phyloP scores from a whole-genome alignment of 2,888 invertebrate genomes.

The Microplitis deprimator region DNA sequence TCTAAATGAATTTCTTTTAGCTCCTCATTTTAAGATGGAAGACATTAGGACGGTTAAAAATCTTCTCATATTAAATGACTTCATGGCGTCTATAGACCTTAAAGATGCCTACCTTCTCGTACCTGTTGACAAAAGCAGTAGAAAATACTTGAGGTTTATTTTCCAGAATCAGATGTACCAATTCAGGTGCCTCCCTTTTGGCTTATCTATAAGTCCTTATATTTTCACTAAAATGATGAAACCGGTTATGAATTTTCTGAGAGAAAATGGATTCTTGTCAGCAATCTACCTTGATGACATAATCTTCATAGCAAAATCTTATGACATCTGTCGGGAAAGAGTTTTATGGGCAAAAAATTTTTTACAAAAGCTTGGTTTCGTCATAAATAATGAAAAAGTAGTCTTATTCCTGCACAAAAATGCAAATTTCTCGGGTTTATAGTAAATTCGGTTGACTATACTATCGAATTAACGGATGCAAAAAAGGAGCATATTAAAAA shows the following conservation, averaged over 20 bases:
- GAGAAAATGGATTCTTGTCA: not conserved
- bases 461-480: not conserved
- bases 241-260: not conserved
- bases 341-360: not conserved
- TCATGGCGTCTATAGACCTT: conserved; percentile 26
- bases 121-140: conserved; percentile 5
- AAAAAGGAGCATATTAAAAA: conserved; percentile 1
- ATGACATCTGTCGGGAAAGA: not conserved
- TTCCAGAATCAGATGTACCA: conserved; percentile 23
- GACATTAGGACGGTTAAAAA: conserved; percentile 11
- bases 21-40: conserved; percentile 15
- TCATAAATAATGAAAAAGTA: conserved; percentile 26
- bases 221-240: conserved; percentile 25
- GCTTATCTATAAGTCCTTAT: not conserved
- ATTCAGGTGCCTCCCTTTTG: conserved; percentile 29
- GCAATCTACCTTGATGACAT: conserved; percentile 27
- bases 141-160: conserved; percentile 24
- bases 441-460: conserved; percentile 8
- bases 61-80: not conserved
- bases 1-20: conserved; percentile 12
- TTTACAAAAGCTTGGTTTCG: conserved; percentile 23
- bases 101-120: conserved; percentile 31
- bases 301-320: conserved; percentile 13
- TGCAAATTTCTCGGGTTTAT: conserved; percentile 25
- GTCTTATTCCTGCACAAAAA: not conserved